Evolutionary conservation across 2,888 invertebrate genomes (phyloP), one percentile per base, ranked within the genome.

Genomic region (Xylophagus ater): DNA sequence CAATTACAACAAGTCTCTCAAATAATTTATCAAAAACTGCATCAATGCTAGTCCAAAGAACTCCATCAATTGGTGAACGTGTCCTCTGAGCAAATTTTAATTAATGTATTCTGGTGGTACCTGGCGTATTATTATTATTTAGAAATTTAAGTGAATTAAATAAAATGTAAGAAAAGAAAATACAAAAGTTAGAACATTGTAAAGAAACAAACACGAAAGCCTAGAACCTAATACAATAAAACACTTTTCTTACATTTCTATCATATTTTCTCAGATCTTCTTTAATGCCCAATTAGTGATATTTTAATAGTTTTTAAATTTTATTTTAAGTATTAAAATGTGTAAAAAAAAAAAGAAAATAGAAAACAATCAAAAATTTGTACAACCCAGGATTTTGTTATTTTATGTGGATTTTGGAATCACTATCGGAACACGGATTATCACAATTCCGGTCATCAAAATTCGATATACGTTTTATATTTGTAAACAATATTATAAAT

Each of bases 31-130:
- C 39, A 21, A 49, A 44, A 41, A 34, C 60, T 42, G 56, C 62
- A 41, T 58, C 65, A 24, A 51, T 64, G 50, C 54, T 65, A 28
- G 61, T 65, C 41, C 57, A 61, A 46, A 53, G 65, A 41, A 58
- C 62, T 23, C 57, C 65, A 3, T 60, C 61, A 30, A 42, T 60
- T 50, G 65, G 65, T 37, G 65, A 65, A 50, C 55, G 65, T 40
- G 65, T 65, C 40, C 61, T 65, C 34, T 62, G 54, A 60, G 48
- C n/a, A n/a, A n/a, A n/a, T n/a, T n/a, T n/a, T n/a, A n/a, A n/a
- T n/a, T n/a, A n/a, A n/a, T n/a, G n/a, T n/a, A n/a, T n/a, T n/a
- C n/a, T n/a, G n/a, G n/a, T n/a, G n/a, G n/a, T n/a, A n/a, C n/a
- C n/a, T n/a, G n/a, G n/a, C n/a, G n/a, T n/a, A n/a, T n/a, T n/a